A percentile compares a stretch with the other conserved stretches of the same genome.
Evolutionary conservation across 2,113 vertebrate genomes (phyloP).

Genomic region (Proterorhinus semilunaris): DNA sequence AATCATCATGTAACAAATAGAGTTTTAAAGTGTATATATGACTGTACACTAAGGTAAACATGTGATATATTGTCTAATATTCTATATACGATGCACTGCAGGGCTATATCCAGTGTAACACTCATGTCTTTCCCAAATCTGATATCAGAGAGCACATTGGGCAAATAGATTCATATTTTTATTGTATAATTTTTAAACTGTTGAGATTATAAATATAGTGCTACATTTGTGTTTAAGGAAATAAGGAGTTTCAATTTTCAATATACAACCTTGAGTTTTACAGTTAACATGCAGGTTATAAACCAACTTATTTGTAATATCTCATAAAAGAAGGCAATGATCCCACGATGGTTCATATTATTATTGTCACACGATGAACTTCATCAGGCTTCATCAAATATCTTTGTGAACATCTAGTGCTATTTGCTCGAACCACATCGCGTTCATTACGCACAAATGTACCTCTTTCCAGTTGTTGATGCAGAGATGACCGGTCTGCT

Average conservation of each 20-base stretch:
- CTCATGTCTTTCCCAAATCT: background rate
- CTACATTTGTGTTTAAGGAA: too few relatives aligned
- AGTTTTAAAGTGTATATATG: conserved; percentile 54
- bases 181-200: background rate
- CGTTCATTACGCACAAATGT: background rate
- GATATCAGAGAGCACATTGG: background rate
- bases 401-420: too few relatives aligned
- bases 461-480: conserved; percentile 24
- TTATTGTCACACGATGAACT: too few relatives aligned
- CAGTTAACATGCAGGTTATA: too few relatives aligned
- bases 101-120: conserved; percentile 5
- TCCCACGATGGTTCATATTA: too few relatives aligned
- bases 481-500: conserved; percentile 36
- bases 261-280: too few relatives aligned
- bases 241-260: too few relatives aligned
- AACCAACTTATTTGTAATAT: too few relatives aligned
- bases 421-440: too few relatives aligned
- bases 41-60: conserved; percentile 39
- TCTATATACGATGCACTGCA: conserved; percentile 48
- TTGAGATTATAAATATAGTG: background rate
- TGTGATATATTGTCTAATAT: conserved; percentile 14
- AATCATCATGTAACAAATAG: conserved; percentile 36
- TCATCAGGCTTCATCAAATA: too few relatives aligned
- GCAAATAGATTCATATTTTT: background rate
- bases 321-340: too few relatives aligned